phyloP scores from a whole-genome alignment of 1,140 invertebrate species.

The Aleiodes sp. region DNA sequence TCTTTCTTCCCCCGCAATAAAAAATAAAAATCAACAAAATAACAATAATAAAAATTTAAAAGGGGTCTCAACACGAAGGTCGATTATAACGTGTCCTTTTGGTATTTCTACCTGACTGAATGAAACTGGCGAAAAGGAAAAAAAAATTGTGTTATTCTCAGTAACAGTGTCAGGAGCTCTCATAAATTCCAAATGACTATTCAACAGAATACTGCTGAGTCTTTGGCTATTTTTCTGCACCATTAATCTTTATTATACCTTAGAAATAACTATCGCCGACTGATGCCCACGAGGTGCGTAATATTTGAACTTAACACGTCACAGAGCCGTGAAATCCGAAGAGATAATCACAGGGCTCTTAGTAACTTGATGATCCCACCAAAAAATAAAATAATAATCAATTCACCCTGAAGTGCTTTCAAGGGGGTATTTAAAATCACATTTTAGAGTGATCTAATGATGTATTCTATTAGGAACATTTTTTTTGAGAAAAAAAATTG shows the following conservation, averaged over 20 bases:
- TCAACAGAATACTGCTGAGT: background rate
- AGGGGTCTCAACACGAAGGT: no score
- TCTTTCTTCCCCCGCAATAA: background rate
- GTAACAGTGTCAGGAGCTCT: background rate
- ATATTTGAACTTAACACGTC: background rate
- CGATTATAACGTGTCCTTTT: background rate
- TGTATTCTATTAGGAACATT: no score
- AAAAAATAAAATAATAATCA: no score
- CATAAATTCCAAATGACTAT: background rate
- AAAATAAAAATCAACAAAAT: background rate
- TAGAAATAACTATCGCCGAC: background rate
- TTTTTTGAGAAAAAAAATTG: no score
- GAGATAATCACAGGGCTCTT: background rate
- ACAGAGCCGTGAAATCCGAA: background rate
- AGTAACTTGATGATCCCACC: background rate
- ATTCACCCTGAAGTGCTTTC: no score
- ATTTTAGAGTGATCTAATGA: no score
- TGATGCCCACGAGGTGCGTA: background rate
- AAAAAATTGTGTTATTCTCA: background rate
- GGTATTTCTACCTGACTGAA: background rate
- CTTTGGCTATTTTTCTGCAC: background rate
- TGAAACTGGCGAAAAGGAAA: background rate
- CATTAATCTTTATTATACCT: constrained; percentile 6
- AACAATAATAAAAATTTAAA: no score
- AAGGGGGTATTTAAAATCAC: no score